Conservation (phyloP, 2,888 invertebrate genomes). For the Nipponacmea schrenckii region DNA sequence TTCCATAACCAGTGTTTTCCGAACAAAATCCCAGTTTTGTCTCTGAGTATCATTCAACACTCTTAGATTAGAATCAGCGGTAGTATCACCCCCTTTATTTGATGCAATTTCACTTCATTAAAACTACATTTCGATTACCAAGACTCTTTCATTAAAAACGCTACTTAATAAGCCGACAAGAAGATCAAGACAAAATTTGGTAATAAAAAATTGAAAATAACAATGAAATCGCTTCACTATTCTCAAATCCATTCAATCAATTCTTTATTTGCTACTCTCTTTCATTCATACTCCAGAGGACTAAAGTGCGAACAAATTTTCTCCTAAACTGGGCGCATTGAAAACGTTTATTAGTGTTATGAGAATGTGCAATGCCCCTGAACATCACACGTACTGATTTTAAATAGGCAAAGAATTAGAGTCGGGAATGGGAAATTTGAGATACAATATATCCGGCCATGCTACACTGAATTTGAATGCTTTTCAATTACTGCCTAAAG, state of each 20-base stretch:
- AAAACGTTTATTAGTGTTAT: constrained; percentile 1
- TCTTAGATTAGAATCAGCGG: background rate
- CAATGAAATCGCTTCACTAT: background rate
- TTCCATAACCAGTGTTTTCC: too few species aligned
- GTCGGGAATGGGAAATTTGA: background rate
- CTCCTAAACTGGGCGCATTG: background rate
- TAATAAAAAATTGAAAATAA: background rate
- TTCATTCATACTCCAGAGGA: background rate
- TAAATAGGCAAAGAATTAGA: background rate
- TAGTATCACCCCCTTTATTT: background rate
- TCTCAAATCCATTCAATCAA: background rate
- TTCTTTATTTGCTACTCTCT: background rate
- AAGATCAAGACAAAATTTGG: background rate
- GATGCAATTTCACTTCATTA: background rate
- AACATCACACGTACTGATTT: background rate
- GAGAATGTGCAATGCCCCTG: background rate
- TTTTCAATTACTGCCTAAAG: constrained; percentile 8
- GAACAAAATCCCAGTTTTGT: too few species aligned
- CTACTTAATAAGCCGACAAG: background rate
- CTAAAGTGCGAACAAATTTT: constrained; percentile 1
- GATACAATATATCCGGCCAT: background rate
- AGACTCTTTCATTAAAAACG: background rate
- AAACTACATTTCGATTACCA: background rate
- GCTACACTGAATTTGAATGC: background rate
- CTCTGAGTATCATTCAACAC: too few species aligned